Conservation (phyloP, 2,888 invertebrate species). For the Saturnia japonica region DNA sequence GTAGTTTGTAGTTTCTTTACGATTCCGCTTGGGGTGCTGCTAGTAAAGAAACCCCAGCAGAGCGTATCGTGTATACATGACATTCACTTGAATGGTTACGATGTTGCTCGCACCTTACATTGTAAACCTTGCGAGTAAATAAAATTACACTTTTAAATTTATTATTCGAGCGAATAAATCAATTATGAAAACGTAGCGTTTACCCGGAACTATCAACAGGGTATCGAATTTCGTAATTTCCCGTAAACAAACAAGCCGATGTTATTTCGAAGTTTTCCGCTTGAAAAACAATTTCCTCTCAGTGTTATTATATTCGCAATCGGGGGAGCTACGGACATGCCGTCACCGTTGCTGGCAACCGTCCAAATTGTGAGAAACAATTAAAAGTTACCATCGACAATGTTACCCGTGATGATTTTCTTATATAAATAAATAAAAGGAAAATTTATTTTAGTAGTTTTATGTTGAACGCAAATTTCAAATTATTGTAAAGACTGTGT, state of each 20-base stretch:
- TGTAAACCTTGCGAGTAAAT: not conserved
- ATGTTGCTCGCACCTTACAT: not conserved
- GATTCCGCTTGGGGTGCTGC: not conserved
- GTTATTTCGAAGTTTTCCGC: constrained; percentile 16
- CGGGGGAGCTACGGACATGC: not conserved
- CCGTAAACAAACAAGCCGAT: constrained; percentile 9
- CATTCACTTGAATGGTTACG: not conserved
- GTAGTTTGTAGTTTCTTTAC: not conserved
- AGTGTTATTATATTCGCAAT: constrained; percentile 6
- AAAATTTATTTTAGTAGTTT: not conserved
- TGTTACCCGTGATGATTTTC: not conserved
- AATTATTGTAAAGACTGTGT: no score
- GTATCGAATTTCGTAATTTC: constrained; percentile 4
- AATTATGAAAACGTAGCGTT: not conserved
- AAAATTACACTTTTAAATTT: not conserved
- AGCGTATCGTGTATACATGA: not conserved
- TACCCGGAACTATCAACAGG: constrained; percentile 5
- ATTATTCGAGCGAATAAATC: not conserved
- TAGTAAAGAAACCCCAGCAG: not conserved
- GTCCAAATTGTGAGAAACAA: constrained; percentile 38
- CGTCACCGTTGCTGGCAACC: constrained; percentile 29
- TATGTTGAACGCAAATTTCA: not conserved
- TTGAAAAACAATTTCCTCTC: constrained; percentile 14
- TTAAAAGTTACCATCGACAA: constrained; percentile 25
- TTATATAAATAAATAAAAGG: not conserved